Evolutionary conservation across 2,113 vertebrate species (phyloP).

Genomic region (Aviceda subcristata): DNA sequence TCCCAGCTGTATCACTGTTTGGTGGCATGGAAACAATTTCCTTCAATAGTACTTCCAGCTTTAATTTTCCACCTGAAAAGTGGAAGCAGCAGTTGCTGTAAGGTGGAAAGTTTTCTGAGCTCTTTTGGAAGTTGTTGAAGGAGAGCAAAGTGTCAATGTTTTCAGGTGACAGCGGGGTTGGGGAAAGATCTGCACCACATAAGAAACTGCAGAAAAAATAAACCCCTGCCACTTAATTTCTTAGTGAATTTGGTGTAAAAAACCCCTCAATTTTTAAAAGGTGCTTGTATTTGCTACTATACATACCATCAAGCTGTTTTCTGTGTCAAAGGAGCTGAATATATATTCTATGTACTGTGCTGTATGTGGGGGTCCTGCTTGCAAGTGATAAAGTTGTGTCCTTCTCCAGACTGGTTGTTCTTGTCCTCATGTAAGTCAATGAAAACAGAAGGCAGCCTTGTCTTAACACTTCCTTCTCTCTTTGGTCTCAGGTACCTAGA

Average conservation of each 20-base stretch:
- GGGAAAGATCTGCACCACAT: background rate
- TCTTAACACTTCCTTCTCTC: background rate
- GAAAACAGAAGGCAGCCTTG: background rate
- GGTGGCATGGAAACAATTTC: background rate
- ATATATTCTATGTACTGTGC: background rate
- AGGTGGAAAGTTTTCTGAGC: background rate
- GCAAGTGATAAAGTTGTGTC: background rate
- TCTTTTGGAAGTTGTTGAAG: background rate
- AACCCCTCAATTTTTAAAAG: background rate
- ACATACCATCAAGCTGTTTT: background rate
- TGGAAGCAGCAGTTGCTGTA: background rate
- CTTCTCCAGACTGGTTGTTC: background rate
- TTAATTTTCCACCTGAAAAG: slow-evolving; percentile 11
- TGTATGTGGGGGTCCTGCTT: background rate
- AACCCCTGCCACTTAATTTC: background rate
- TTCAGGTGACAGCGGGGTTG: background rate
- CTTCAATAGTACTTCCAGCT: background rate
- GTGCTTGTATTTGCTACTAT: background rate
- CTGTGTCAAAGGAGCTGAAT: background rate
- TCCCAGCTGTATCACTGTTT: background rate
- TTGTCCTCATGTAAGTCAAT: background rate
- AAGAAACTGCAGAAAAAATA: background rate
- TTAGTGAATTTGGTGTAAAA: background rate
- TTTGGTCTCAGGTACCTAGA: slow-evolving; percentile 82
- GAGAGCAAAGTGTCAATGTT: background rate